Base-by-base conservation (phyloP, 2,888 invertebrate genomes). In the Plebejus argus region DNA sequence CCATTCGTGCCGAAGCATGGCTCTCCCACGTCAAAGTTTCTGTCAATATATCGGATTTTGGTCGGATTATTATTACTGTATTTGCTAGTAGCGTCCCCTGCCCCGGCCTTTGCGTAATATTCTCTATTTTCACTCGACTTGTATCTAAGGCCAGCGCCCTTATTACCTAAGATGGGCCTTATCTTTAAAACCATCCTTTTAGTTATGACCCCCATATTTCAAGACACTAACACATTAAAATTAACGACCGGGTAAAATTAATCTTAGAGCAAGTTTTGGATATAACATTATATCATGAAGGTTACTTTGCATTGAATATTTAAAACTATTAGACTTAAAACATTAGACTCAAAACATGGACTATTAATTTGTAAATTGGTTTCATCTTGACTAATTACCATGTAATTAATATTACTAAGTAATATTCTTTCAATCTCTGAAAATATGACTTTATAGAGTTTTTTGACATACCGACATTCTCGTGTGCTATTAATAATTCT, bases 211-310 rank as follows among this genome's bases (percentile, higher is more conserved):
- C 33, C 45, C 71, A 71, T 71, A 20, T 71, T 71, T 71, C 71
- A 71, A 12, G 39, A 71, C 20, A 71, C 39, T 71, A 45, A 45
- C 18, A 10, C 71, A 71, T 71, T 39, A 71, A 71, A 71, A 71
- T 71, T 45, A 71, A 71, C 45, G 71, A n/a, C 20, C 12, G 71
- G 71, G 71, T 20, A 71, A 39, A 39, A 71, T 71, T 71, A 71
- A 71, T 71, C 45, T 71, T 39, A n/a, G 71, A 10, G n/a, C 20
- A 70, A n/a, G 39, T 71, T 71, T 71, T 71, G 71, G 71, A 35
- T 10, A 8, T 35, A 18, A 71, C 39, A 20, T n/a, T 71, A 71
- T 10, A 45, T 23, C 70, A 71, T 39, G 12, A 45, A 39, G 71
- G 58, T 20, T 8, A 20, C 58, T 58, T 8, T 58, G 3, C n/a